phyloP scores from a whole-genome alignment of 1,140 invertebrate genomes.

The Harlomillsia oculata region DNA sequence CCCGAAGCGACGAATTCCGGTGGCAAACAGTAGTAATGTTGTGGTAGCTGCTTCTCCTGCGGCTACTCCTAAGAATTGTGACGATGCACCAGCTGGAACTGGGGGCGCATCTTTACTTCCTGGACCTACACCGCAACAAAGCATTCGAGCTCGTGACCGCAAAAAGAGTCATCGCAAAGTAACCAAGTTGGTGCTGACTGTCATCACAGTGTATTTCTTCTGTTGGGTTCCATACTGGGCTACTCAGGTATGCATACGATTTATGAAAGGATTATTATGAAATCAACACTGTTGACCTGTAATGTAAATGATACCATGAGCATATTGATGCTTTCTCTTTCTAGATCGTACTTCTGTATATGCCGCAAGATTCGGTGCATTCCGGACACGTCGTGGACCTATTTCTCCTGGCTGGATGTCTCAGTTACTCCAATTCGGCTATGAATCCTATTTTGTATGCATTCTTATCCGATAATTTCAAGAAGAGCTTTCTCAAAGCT shows the following conservation, averaged over 20 bases:
- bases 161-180: constrained; percentile 51
- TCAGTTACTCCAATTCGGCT: constrained; percentile 93
- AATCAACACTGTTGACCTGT: no score
- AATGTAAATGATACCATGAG: no score
- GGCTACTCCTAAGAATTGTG: no score
- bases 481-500: constrained; percentile 87
- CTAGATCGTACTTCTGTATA: constrained; percentile 58
- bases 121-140: background rate
- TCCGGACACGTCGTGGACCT: constrained; percentile 61
- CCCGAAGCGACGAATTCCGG: constrained; percentile 49
- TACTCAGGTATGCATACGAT: constrained; percentile 47
- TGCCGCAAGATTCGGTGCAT: constrained; percentile 56
- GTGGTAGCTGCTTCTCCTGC: background rate
- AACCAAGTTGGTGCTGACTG: constrained; percentile 75
- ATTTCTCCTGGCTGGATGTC: constrained; percentile 72
- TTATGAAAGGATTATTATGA: background rate
- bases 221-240: constrained; percentile 98
- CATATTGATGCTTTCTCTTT: no score
- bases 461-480: constrained; percentile 86
- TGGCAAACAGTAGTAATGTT: background rate
- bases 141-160: constrained; percentile 66
- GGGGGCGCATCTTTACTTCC: no score
- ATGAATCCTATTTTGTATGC: constrained; percentile 56
- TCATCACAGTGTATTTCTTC: constrained; percentile 88
- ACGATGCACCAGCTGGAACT: background rate